Evolutionary conservation across 2,888 invertebrate genomes (phyloP).

Genomic region (Ormyrus thymus): DNA sequence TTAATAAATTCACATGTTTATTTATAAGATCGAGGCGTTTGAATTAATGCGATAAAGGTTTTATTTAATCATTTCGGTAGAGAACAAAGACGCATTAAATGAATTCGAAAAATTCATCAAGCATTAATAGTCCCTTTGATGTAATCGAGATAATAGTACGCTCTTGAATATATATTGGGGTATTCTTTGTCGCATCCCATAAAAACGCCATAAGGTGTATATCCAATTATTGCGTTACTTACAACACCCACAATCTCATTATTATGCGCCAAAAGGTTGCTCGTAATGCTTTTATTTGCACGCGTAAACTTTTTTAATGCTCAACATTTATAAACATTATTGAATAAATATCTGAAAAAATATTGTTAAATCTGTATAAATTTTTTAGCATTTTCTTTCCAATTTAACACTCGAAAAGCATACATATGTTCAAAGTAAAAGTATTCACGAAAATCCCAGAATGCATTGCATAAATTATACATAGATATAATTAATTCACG

Average conservation of each 20-base stretch:
- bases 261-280: conserved; percentile 19
- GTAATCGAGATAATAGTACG: conserved; percentile 45
- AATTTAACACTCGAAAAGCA: no score
- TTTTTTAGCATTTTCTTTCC: no score
- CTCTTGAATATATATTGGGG: conserved; percentile 46
- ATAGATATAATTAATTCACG: no score
- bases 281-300: neutral
- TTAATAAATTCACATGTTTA: conserved; percentile 32
- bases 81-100: conserved; percentile 48
- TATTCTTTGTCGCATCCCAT: conserved; percentile 25
- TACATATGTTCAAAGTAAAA: no score
- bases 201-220: conserved; percentile 46
- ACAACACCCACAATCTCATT: conserved; percentile 51
- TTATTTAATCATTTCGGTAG: conserved; percentile 22
- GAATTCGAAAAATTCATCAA: conserved; percentile 42
- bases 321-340: neutral
- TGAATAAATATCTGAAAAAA: neutral
- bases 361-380: no score
- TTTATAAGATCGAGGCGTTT: neutral
- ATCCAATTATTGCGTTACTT: conserved; percentile 45
- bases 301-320: neutral
- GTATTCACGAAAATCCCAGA: no score
- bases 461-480: no score
- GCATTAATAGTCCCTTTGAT: conserved; percentile 49
- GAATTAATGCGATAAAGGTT: conserved; percentile 28